phyloP scores from a whole-genome alignment of 2,888 invertebrate genomes.

The Gisinianus flammeolus region DNA sequence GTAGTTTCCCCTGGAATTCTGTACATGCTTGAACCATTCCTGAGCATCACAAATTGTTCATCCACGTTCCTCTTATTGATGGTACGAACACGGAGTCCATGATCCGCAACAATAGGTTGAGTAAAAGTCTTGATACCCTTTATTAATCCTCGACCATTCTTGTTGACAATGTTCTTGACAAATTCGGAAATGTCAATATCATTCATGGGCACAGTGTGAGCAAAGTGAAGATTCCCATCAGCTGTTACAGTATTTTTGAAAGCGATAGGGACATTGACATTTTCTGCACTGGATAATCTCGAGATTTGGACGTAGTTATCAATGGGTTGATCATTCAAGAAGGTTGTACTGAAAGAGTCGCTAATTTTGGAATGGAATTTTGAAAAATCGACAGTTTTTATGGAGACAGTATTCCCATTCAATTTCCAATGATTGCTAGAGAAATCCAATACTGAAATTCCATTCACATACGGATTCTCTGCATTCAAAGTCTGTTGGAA shows the following conservation, averaged over 20 bases:
- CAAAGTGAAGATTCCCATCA: conserved; percentile 36
- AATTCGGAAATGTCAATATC: conserved; percentile 43
- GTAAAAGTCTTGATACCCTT: conserved; percentile 45
- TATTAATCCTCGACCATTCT: conserved; percentile 34
- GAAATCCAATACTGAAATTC: conserved; percentile 30
- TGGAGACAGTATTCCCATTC: conserved; percentile 32
- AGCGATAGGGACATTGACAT: background rate
- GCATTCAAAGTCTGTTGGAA: conserved; percentile 19
- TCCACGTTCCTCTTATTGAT: conserved; percentile 20
- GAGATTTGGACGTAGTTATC: conserved; percentile 38
- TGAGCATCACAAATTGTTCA: conserved; percentile 34
- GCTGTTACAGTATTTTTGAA: conserved; percentile 39
- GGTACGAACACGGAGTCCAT: conserved; percentile 13
- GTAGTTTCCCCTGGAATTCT: conserved; percentile 5
- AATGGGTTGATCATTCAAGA: conserved; percentile 39
- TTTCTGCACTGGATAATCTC: conserved; percentile 15
- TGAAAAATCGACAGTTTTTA: conserved; percentile 32
- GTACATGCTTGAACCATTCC: conserved; percentile 9
- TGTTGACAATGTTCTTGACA: conserved; percentile 36
- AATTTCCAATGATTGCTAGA: conserved; percentile 42
- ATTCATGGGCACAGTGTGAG: conserved; percentile 39
- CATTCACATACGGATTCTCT: conserved; percentile 32
- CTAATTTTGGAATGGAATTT: conserved; percentile 26
- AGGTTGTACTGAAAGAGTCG: conserved; percentile 39
- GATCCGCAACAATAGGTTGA: conserved; percentile 16